Percentiles rank a stretch among this genome's conserved stretches.
These are phyloP conservation scores for Malacosoma neustria DNA, from an alignment of 2,888 invertebrate species.

Conservation along the genomic window DNA sequence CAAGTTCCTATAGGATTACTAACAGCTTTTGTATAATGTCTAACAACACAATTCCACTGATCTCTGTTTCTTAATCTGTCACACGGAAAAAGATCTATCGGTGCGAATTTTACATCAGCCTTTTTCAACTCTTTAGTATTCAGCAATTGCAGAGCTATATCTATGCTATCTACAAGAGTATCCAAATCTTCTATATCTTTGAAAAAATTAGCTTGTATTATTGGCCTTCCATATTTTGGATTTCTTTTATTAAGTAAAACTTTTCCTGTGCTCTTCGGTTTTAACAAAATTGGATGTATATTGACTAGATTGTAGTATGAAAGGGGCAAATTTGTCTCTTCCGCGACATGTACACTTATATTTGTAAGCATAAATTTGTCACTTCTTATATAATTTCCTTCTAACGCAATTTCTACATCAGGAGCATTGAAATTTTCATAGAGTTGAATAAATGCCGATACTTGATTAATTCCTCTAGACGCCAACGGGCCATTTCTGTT, in stretches of 20 bases:
- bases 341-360: conserved; percentile 49
- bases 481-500: conserved; percentile 52
- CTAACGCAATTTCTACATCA: conserved; percentile 54
- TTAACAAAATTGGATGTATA: conserved; percentile 50
- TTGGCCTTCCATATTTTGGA: conserved; percentile 61
- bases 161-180: conserved; percentile 58
- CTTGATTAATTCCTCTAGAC: conserved; percentile 59
- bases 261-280: conserved; percentile 61
- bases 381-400: conserved; percentile 61
- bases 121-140: conserved; percentile 61
- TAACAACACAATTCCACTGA: conserved; percentile 65
- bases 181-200: conserved; percentile 62
- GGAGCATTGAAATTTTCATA: conserved; percentile 60
- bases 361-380: conserved; percentile 66
- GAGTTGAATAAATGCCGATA: conserved; percentile 60
- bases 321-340: conserved; percentile 54
- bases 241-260: conserved; percentile 58
- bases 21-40: conserved; percentile 64
- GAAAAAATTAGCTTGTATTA: conserved; percentile 60
- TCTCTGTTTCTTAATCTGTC: conserved; percentile 56
- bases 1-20: conserved; percentile 64
- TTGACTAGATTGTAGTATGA: conserved; percentile 63
- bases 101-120: conserved; percentile 56
- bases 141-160: conserved; percentile 59
- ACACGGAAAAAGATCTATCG: conserved; percentile 60